Base-by-base conservation (phyloP, 2,797 vertebrate genomes). In the Discoglossus pictus region DNA sequence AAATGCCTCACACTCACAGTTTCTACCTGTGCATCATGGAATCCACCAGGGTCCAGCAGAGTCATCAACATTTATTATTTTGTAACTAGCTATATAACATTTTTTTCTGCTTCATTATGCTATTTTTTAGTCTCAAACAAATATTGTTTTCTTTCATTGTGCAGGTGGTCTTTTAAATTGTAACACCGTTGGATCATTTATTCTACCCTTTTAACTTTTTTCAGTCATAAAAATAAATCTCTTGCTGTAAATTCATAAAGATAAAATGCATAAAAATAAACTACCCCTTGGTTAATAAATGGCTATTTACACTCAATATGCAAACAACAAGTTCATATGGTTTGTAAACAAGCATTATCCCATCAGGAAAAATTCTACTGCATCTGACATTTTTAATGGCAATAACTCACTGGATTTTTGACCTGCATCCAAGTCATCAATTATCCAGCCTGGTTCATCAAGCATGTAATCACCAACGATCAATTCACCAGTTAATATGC, bases 341-440 rank as follows among this genome's bases (percentile, higher is more conserved):
- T 8, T 15, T 15, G 15, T 39, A 66, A 66, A 66, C 25, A 48
- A 20, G 24, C 40, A 54, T 54, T 35, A 54, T 35, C 24, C 61
- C 23, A 54, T 43, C 38, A 35, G 27, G 39, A 65, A 16, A 54
- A 65, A 23, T 21, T 20, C 42, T 47, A 34, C n/a, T 43, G 62
- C 27, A 23, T 36, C 15, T 44, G 38, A 52, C 47, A 44, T 21
- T 51, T 31, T 60, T 51, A 51, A 25, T 21, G 21, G 38, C 20
- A 44, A 42, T 52, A 43, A 31, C 21, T 55, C 51, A 38, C 48
- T 35, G 12, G 16, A 16, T 4, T 59, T 40, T 27, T 42, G 35
- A 67, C 65, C 65, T 34, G 51, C 23, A 51, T 60, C 44, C 17
- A 8, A 31, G 13, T 4, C 21, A 17, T 67, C 65, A 51, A 34